Evolutionary conservation across 2,888 invertebrate genomes (phyloP), one percentile per base, ranked within the genome.

Genomic region (Andrena praecox): DNA sequence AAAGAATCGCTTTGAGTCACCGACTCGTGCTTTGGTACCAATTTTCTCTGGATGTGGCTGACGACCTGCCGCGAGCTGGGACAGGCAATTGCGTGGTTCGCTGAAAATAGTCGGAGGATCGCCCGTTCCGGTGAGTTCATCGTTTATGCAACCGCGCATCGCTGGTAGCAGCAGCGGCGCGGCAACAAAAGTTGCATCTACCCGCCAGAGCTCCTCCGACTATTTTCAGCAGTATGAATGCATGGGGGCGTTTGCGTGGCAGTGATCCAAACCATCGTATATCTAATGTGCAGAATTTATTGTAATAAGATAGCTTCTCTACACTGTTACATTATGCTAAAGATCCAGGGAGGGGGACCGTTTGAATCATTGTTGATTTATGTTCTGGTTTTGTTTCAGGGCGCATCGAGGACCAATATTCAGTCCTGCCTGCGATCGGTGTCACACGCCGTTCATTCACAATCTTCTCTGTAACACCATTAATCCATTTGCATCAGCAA

Each of bases 201-300:
- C 1, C 16, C 12, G 12, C 4, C 42, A 16, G 42, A 12, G 16
- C 16, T 16, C 10, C 20, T 56, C 24, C 10, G 10, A 10, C 56
- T 56, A 24, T 20, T 63, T 62, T 12, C 16, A 33, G 33, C 20
- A 0, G n/a, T 35, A 24, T 63, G 12, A 33, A 6, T 16, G 8
- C 33, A 27, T 42, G 52, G 12, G 31, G 24, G n/a, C 35, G 20
- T 24, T 12, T 16, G 16, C 27, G 16, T 31, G 33, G 29, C 24
- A 54, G 62, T 12, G 27, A 77, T 50, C 6, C 29, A 29, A 42
- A 59, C 59, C 64, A 6, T 52, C 8, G 48, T 69, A 27, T 77
- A 72, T 82, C 73, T 85, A 82, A 78, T 56, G 85, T 85, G 85
- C 85, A 82, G 81, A 83, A 83, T 86, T 85, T 86, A 85, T 85